Evolutionary conservation across 2,113 vertebrate species (phyloP).

Genomic region (Cettia cetti): DNA sequence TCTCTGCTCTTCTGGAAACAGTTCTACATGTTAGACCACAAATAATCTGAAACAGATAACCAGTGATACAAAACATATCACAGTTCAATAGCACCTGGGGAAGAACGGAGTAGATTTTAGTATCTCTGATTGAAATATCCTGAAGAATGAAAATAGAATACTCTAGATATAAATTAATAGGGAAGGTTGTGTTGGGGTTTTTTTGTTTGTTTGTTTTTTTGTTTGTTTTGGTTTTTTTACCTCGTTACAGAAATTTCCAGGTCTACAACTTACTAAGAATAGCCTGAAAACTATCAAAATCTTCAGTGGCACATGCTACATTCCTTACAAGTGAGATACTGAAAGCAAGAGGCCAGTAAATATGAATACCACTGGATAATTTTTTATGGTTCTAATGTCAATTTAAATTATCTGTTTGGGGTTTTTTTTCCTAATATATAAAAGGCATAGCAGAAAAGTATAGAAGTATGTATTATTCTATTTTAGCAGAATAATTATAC

Average conservation of each 20-base stretch:
- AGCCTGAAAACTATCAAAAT: not conserved
- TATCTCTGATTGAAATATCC: not conserved
- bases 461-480: not conserved
- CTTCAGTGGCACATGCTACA: not conserved
- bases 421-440: not conserved
- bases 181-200: fast-evolving
- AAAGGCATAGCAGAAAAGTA: not conserved
- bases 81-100: not conserved
- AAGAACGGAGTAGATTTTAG: not conserved
- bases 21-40: not conserved
- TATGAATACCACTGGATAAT: not conserved
- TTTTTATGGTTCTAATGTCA: not conserved
- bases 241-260: not conserved
- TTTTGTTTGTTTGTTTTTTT: no score
- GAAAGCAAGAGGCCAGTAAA: not conserved
- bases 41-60: not conserved
- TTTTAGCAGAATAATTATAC: not conserved
- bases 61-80: not conserved
- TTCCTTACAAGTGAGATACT: not conserved
- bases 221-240: not conserved
- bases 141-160: not conserved
- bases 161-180: not conserved
- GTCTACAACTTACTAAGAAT: not conserved
- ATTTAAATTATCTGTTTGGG: not conserved
- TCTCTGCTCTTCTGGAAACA: not conserved